Evolutionary conservation across 1,140 invertebrate species (phyloP), one percentile per base, ranked within the genome.

Genomic region (Mycetomoellerius zeteki): DNA sequence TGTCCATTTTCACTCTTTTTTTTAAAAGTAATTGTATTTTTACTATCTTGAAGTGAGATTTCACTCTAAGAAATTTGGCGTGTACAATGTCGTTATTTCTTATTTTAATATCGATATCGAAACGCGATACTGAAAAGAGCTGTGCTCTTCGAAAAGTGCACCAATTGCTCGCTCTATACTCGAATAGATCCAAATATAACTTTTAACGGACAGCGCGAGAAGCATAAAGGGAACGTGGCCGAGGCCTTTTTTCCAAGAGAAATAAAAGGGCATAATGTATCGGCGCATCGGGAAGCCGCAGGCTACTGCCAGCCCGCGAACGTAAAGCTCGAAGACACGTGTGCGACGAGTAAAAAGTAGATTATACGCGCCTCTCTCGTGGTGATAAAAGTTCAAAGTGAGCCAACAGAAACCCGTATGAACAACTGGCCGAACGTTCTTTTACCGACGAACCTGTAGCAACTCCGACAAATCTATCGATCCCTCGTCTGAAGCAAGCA

Each of bases 341-440:
- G 86, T 84, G 86, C 72, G 69, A 89, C 64, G 86, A 89, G 86
- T 87, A 88, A 89, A 89, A 89, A 78, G 86, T 85, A 87, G 76
- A 88, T 85, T 85, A 85, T 78, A 71, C 86, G 50, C 81, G 86
- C 71, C 30, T 43, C 21, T 43, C 8, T 87, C 65, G 56, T 50
- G 80, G 90, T 89, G 89, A 90, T 91, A 91, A 91, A 91, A 91
- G 90, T 91, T 91, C 89, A 90, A 91, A 91, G 89, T 72, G 81
- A 89, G 52, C 27, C 54, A 84, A 37, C 65, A 56, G 80, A 88
- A 87, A 56, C 69, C 43, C 77, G 86, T 75, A 77, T 77, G 56
- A 33, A 33, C 47, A 19, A 80, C 76, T 75, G 56, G 54, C 78
- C 67, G 76, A 69, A n/a, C 47, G 56, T 56, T 58, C 62, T 77